Base-by-base conservation (phyloP, 2,113 vertebrate genomes). In the Lophochroa leadbeateri region DNA sequence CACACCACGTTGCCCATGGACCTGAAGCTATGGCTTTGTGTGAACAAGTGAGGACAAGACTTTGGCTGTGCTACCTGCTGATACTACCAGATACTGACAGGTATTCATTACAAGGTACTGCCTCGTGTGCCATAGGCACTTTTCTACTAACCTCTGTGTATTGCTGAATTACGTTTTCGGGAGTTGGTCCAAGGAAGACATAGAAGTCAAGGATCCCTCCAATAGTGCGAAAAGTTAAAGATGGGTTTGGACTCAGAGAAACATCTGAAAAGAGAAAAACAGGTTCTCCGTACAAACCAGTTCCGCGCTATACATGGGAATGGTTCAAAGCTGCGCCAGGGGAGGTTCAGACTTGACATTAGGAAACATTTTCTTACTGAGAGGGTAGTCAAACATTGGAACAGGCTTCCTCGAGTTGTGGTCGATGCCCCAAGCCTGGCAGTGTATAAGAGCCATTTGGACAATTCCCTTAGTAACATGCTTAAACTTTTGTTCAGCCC, bases 111-210 rank as follows among this genome's bases (percentile, higher is more conserved):
- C n/a, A 61, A 55, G 17, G 31, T 39, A n/a, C 57, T n/a, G 37
- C 5, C 21, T 58, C 5, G 0, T 13, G 11, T 50, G 60, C 58
- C 35, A 3, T 2, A 31, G 5, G 14, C 15, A 24, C 43, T 55
- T 86, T 28, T 28, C 55, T 35, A 82, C 97, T 96, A 41, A 98
- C 98, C 97, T 98, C 96, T 16, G 98, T 98, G 94, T 98, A 99
- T 52, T 99, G 98, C 86, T 98, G 98, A 84, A 99, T 95, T 29
- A 99, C 98, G 2, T 98, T 98, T 92, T 99, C 98, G 1, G 98
- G 99, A 75, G 98, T 98, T 2, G 98, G 98, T 76, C 98, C 98
- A 69, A 99, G 91, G 88, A 99, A 97, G 82, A 99, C 84, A 53
- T 98, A 99, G 94, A 99, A 99, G 93, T 99, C 98, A 0, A 97